Percentiles rank a stretch among this genome's conserved stretches.
Evolutionary conservation across 1,140 invertebrate genomes (phyloP).

Genomic region (Pantala flavescens): DNA sequence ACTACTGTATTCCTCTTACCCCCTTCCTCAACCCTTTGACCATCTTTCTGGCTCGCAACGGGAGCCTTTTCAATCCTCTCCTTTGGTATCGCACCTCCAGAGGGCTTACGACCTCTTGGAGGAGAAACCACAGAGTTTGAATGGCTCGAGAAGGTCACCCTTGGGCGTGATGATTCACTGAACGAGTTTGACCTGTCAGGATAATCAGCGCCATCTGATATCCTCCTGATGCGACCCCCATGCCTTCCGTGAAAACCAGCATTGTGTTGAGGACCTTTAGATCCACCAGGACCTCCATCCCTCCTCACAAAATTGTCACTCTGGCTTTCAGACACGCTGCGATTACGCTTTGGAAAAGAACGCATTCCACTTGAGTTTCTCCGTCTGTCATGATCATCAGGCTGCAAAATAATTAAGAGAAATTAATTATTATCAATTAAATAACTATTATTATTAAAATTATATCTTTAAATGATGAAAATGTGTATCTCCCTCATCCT

Average conservation of each 20-base stretch:
- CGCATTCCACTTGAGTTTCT: background rate
- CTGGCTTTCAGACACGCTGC: slow-evolving; percentile 13
- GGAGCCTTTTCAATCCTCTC: background rate
- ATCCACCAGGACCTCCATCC: background rate
- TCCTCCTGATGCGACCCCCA: background rate
- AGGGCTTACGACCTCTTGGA: background rate
- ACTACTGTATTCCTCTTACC: background rate
- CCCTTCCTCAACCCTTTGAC: background rate
- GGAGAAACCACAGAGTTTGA: background rate
- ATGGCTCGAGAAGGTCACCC: background rate
- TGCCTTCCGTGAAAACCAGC: background rate
- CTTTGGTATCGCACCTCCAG: background rate
- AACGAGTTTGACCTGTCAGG: background rate
- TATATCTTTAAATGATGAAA: too few relatives aligned
- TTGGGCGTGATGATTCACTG: background rate
- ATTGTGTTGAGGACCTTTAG: background rate
- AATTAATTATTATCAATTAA: too few relatives aligned
- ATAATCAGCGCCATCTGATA: background rate
- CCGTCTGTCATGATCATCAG: background rate
- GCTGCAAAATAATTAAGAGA: background rate
- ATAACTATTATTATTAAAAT: too few relatives aligned
- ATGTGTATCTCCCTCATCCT: too few relatives aligned
- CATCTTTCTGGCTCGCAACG: background rate
- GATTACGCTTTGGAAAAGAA: background rate
- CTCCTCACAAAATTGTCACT: background rate